Conservation (phyloP, 1,140 invertebrate species). For the Geopemphigus sp. region DNA sequence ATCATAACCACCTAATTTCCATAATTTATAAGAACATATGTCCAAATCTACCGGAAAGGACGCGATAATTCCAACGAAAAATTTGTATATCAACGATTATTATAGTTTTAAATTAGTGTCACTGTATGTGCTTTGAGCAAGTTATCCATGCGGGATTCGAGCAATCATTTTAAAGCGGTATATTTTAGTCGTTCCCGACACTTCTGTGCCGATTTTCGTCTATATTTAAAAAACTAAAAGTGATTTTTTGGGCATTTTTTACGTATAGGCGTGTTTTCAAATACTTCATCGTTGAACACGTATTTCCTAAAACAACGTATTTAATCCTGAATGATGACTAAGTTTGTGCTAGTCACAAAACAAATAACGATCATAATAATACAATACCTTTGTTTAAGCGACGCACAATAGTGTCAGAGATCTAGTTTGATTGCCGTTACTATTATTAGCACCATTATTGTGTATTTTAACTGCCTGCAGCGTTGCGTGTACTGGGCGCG, state of each 20-base stretch:
- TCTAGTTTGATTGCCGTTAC: background rate
- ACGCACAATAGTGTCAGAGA: background rate
- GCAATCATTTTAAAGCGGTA: too few species aligned
- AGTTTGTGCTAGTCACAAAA: background rate
- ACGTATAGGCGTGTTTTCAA: background rate
- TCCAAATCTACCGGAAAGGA: too few species aligned
- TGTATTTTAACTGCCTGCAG: conserved; percentile 21
- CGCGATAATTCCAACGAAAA: too few species aligned
- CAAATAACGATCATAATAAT: conserved; percentile 4
- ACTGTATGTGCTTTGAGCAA: too few species aligned
- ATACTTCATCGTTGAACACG: background rate
- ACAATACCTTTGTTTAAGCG: conserved; percentile 6
- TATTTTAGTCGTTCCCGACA: too few species aligned
- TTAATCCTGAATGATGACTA: background rate
- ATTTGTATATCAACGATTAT: too few species aligned
- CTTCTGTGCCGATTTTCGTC: too few species aligned
- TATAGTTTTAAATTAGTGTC: too few species aligned
- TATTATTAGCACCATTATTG: conserved; percentile 6
- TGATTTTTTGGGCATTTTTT: background rate
- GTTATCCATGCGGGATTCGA: too few species aligned
- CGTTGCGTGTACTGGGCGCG: conserved; percentile 11
- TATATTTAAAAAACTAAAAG: too few species aligned
- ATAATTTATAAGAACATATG: too few species aligned
- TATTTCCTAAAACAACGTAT: background rate
- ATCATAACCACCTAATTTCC: too few species aligned